Percentiles rank a stretch among this genome's conserved stretches.
Conservation (phyloP, 1,140 invertebrate genomes). For the Drosophila azteca region DNA sequence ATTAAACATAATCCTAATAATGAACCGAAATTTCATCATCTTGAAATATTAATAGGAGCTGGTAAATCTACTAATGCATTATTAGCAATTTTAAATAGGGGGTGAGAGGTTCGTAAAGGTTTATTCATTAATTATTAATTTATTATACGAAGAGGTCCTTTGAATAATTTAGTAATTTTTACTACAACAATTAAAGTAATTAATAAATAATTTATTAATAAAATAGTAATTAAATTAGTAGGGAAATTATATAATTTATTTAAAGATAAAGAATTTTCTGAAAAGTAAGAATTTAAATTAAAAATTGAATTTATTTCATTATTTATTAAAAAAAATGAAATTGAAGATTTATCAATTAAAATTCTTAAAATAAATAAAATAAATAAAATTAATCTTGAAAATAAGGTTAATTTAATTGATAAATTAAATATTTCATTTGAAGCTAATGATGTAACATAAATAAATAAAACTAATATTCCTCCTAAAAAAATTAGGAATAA, state of each 20-base stretch:
- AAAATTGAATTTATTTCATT: too few relatives aligned
- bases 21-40: constrained; percentile 70
- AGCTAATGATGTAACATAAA: constrained; percentile 84
- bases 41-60: too few relatives aligned
- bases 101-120: too few relatives aligned
- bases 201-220: constrained; percentile 85
- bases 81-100: too few relatives aligned
- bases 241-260: too few relatives aligned
- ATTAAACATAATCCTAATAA: constrained; percentile 86
- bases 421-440: constrained; percentile 85
- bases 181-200: constrained; percentile 84
- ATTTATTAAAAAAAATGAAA: too few relatives aligned
- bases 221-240: too few relatives aligned
- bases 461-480: constrained; percentile 46
- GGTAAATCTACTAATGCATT: too few relatives aligned
- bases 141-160: too few relatives aligned
- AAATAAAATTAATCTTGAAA: constrained; percentile 7
- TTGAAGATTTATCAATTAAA: constrained; percentile 62
- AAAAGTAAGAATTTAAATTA: too few relatives aligned
- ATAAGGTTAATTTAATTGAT: constrained; percentile 57
- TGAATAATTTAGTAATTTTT: constrained; percentile 84
- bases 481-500: constrained; percentile 56
- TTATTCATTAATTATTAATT: too few relatives aligned
- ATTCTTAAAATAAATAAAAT: constrained; percentile 19
- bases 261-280: too few relatives aligned